Base-by-base conservation (phyloP, 2,888 invertebrate genomes). In the Tipula vernalis region DNA sequence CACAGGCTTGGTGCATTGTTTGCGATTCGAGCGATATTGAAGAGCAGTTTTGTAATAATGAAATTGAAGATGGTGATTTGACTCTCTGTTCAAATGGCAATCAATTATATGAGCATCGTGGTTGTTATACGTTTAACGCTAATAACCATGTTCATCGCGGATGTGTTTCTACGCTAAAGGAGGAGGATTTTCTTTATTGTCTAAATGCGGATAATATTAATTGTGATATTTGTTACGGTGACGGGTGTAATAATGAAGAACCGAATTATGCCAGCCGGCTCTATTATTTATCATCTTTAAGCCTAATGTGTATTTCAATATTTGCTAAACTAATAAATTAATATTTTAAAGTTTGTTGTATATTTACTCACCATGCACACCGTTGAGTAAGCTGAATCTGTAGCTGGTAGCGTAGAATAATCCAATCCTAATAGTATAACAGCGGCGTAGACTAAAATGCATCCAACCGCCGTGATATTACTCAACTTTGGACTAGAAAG, bases 391-490 rank as follows among this genome's bases (percentile, higher is more conserved):
- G 95, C 95, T 88, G 94, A 93, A 88, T 93, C 93, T 88, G 93
- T 93, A 83, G 94, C 93, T 1, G 95, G 94, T 87, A 96, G 91
- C 2, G 95, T 95, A n/a, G 95, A 95, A 90, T 96, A 95, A 92
- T 98, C 97, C 87, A 97, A 93, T 4, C 97, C 98, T 88, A 97
- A 92, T 86, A 98, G 93, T 36, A 97, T 96, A 83, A 98, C 97
- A 0, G 97, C 96, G 1, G 95, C 93, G 92, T 98, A 98, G n/a
- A 98, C 97, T 89, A 97, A 92, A 89, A 97, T 96, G 90, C 98
- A 98, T 15, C 98, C 98, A 51, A 97, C 94, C 57, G 97, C 95
- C 0, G 97, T 97, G 92, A 98, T 96, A 92, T 98, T 98, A 93
- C 98, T 98, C 87, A 98, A 92, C 88, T 96, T 95, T 0, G 98